A percentile compares a stretch with the other conserved stretches of the same genome.
phyloP scores from a whole-genome alignment of 2,113 vertebrate genomes.

The Ibidorhyncha struthersii region DNA sequence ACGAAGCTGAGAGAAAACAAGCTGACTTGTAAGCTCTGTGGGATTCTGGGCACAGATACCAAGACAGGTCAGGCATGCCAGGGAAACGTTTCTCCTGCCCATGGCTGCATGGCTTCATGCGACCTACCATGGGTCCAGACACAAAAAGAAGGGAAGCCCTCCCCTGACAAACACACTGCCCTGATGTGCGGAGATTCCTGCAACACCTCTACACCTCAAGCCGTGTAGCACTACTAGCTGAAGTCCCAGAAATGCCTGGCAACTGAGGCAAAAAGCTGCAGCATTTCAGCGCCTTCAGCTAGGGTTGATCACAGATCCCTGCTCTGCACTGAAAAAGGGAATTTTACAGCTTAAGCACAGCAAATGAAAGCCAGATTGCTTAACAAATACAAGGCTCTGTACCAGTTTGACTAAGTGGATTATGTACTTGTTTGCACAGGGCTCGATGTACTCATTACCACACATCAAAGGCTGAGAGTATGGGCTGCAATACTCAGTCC shows the following conservation, averaged over 20 bases:
- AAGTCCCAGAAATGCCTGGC: neutral
- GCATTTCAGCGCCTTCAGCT: neutral
- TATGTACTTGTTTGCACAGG: neutral
- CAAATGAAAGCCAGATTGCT: neutral
- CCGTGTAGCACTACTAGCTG: neutral
- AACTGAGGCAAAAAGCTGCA: neutral
- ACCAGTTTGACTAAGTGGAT: neutral
- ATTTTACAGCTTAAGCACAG: neutral
- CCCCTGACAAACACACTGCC: too few relatives aligned
- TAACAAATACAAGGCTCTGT: neutral
- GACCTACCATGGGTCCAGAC: too few relatives aligned
- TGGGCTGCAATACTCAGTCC: neutral
- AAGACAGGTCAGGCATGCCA: accelerated
- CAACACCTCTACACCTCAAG: neutral
- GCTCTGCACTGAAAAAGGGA: neutral
- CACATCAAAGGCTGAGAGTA: neutral
- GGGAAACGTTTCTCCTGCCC: neutral
- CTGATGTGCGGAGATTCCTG: neutral
- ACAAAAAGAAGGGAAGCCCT: neutral
- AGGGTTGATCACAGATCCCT: neutral
- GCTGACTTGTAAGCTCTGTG: neutral
- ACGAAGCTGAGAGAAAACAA: neutral
- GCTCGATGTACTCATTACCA: neutral
- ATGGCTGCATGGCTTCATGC: neutral
- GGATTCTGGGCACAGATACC: neutral